Base-by-base conservation (phyloP, 2,888 invertebrate genomes). In the Melanostoma mellinum region DNA sequence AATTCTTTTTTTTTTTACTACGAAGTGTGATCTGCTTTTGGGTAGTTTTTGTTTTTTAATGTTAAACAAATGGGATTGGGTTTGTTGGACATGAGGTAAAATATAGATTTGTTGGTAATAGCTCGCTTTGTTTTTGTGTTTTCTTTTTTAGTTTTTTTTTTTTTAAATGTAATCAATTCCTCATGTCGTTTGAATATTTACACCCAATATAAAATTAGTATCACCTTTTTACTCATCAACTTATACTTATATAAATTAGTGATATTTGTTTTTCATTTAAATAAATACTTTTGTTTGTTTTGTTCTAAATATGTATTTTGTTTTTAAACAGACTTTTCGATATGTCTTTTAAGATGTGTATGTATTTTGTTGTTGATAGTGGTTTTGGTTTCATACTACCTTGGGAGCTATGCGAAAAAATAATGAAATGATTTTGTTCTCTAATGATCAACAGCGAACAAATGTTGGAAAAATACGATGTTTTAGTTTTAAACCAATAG, bases 261-360 rank as follows among this genome's bases (percentile, higher is more conserved):
- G 60, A 44, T 38, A 50, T 55, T 40, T 44, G 55, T 71, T 38
- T 44, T 67, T 58, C 50, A 20, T 20, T 61, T 60, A 63, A 76
- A 48, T 71, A 80, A 80, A 75, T 77, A 74, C 63, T 69, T 82
- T 72, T 75, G 46, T 65, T 38, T 69, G 61, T 52, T 76, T 69
- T 74, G 40, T 42, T 53, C 38, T 67, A 42, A 53, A 53, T 67
- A 42, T 53, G 33, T 53, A 48, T 33, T 76, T 63, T 38, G 36
- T 35, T 69, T 74, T 84, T 78, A 46, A 73, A 79, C 79, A 75
- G 84, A 79, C 84, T 79, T 73, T 60, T 71, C 78, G 84, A 84
- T 84, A 84, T 84, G 84, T 84, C 84, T 84, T 84, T 84, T 71
- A 56, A 75, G 79, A 84, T 84, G 84, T 84, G 79, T 68, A 69